Conservation (phyloP, 2,797 vertebrate species). For the Liparis tanakae region DNA sequence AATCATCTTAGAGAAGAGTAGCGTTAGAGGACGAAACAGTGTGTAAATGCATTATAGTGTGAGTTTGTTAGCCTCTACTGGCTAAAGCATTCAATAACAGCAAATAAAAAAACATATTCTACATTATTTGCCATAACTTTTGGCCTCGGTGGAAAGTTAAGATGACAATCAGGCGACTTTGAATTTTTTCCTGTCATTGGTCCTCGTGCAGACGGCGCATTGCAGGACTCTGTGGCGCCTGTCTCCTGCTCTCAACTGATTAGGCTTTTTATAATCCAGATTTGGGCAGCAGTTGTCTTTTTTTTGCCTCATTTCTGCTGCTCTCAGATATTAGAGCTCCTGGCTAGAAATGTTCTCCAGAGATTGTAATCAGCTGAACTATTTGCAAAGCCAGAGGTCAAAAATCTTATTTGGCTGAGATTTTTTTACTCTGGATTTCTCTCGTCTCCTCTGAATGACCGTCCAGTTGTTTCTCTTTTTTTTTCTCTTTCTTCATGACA, state of each 20-base stretch:
- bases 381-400: conserved; percentile 27
- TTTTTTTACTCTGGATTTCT: conserved; percentile 1
- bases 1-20: neutral
- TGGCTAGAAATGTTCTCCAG: conserved; percentile 23
- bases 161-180: conserved; percentile 36
- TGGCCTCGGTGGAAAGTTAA: conserved; percentile 33
- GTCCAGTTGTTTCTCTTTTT: conserved; percentile 1
- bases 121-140: conserved; percentile 7
- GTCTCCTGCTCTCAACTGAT: conserved; percentile 74
- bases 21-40: neutral
- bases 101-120: conserved; percentile 8
- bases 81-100: conserved; percentile 18
- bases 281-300: conserved; percentile 65
- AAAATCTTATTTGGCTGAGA: conserved; percentile 28
- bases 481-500: conserved; percentile 19
- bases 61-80: neutral
- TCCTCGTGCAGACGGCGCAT: conserved; percentile 27
- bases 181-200: conserved; percentile 47
- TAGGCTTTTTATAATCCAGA: conserved; percentile 79
- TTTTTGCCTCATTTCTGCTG: conserved; percentile 48
- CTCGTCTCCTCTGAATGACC: conserved; percentile 8
- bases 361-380: conserved; percentile 41
- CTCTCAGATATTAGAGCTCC: conserved; percentile 41
- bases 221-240: conserved; percentile 39
- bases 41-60: neutral